Conservation (phyloP, 2,888 invertebrate species). For the Eueremaeus valkanovi region DNA sequence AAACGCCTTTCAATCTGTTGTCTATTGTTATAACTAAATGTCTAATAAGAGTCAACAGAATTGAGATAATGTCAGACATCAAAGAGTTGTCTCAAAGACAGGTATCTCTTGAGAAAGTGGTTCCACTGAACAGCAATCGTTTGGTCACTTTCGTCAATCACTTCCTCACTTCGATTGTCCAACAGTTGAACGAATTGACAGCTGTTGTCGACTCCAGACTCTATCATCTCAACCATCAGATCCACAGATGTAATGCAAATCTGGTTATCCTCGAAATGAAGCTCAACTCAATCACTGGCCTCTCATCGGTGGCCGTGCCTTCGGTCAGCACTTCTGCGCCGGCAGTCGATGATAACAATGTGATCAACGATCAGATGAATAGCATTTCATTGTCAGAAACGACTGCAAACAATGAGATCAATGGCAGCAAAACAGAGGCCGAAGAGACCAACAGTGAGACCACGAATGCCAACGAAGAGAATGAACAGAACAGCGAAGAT, state of each 20-base stretch:
- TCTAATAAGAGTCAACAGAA: too few relatives aligned
- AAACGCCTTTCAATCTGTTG: background rate
- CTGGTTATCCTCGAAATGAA: constrained; percentile 42
- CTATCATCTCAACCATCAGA: constrained; percentile 35
- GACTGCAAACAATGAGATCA: background rate
- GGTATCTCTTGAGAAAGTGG: constrained; percentile 32
- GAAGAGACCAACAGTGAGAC: background rate
- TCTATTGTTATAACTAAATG: too few relatives aligned
- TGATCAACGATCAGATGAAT: background rate
- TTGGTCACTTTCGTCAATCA: constrained; percentile 43
- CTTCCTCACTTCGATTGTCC: constrained; percentile 35
- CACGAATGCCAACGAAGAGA: background rate
- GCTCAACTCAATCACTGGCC: constrained; percentile 33
- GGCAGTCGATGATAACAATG: background rate
- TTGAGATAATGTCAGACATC: background rate
- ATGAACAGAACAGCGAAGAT: background rate
- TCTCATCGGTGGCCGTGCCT: background rate
- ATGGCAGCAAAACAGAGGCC: background rate
- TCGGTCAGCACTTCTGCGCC: background rate
- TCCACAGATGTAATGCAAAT: constrained; percentile 41
- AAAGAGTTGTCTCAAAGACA: constrained; percentile 35
- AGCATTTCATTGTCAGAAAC: background rate
- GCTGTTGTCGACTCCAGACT: constrained; percentile 37
- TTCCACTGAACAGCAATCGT: constrained; percentile 41
- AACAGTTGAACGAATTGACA: constrained; percentile 39